These are phyloP conservation scores for Drosophila micromelanica DNA, from an alignment of 1,140 invertebrate genomes.

Conservation along the genomic window DNA sequence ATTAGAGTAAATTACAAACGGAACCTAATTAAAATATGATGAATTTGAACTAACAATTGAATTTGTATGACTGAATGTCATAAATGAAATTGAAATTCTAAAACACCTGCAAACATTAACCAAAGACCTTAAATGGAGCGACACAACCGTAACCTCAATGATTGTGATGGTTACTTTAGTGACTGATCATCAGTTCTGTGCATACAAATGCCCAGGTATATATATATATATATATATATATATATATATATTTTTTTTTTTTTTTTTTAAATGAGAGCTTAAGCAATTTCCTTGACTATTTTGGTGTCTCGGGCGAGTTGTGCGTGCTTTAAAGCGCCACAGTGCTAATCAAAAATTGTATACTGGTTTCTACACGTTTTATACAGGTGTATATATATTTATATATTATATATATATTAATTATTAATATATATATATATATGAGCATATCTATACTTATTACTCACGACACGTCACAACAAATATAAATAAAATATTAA, in stretches of 20 bases:
- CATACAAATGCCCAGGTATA: constrained; percentile 36
- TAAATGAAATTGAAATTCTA: constrained; percentile 27
- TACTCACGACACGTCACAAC: constrained; percentile 77
- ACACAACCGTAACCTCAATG: constrained; percentile 33
- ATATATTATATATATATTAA: constrained; percentile 19
- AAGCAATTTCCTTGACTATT: constrained; percentile 57
- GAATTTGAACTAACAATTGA: no score
- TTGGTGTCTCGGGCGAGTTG: constrained; percentile 53
- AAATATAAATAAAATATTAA: constrained; percentile 66
- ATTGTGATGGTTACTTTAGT: constrained; percentile 26
- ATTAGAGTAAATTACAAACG: not conserved
- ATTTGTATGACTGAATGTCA: no score
- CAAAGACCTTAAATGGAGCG: constrained; percentile 30
- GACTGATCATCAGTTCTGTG: constrained; percentile 43
- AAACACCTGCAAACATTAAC: constrained; percentile 16
- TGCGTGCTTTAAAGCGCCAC: constrained; percentile 60
- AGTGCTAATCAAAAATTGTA: constrained; percentile 47
- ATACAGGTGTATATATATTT: constrained; percentile 25
- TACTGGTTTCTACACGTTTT: constrained; percentile 59
- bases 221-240: not conserved
- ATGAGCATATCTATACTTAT: constrained; percentile 70
- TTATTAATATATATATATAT: constrained; percentile 13
- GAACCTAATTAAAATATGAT: not conserved
- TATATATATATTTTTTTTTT: not conserved
- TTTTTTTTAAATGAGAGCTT: constrained; percentile 20